A percentile compares a stretch with the other conserved stretches of the same genome.
Evolutionary conservation across 2,113 vertebrate genomes (phyloP).

Genomic region (Tenrec ecaudatus): DNA sequence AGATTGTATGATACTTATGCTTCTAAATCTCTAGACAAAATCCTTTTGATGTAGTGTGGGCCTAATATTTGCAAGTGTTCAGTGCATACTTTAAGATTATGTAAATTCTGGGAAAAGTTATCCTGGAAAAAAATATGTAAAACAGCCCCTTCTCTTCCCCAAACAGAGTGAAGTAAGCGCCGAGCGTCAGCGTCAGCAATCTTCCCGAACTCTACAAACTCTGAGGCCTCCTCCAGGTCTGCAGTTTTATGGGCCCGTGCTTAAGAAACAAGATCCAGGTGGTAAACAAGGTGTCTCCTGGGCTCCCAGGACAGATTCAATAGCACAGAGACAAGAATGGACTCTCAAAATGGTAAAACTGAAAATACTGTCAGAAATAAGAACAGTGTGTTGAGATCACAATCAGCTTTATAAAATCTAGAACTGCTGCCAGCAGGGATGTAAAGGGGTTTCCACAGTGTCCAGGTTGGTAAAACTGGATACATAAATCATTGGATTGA

Average conservation of each 20-base stretch:
- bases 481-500: not conserved
- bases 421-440: not conserved
- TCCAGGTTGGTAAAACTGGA: constrained; percentile 6
- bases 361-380: constrained; percentile 55
- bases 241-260: constrained; percentile 18
- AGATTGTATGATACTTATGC: not conserved
- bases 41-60: not conserved
- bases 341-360: constrained; percentile 47
- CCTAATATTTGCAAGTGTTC: not conserved
- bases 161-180: too few species aligned
- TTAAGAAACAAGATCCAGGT: constrained; percentile 58
- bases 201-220: not conserved
- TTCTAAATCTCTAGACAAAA: not conserved
- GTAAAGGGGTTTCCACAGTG: not conserved
- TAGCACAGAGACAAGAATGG: constrained; percentile 38
- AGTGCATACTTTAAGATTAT: not conserved
- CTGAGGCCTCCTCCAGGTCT: not conserved
- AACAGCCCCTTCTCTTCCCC: not conserved
- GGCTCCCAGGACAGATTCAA: not conserved
- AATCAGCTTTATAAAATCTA: not conserved
- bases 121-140: not conserved
- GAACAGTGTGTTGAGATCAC: constrained; percentile 64
- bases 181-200: not conserved
- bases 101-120: not conserved
- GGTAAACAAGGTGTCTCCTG: constrained; percentile 4